These are phyloP conservation scores for Emberiza fucata DNA, from an alignment of 2,113 vertebrate genomes.

Conservation along the genomic window DNA sequence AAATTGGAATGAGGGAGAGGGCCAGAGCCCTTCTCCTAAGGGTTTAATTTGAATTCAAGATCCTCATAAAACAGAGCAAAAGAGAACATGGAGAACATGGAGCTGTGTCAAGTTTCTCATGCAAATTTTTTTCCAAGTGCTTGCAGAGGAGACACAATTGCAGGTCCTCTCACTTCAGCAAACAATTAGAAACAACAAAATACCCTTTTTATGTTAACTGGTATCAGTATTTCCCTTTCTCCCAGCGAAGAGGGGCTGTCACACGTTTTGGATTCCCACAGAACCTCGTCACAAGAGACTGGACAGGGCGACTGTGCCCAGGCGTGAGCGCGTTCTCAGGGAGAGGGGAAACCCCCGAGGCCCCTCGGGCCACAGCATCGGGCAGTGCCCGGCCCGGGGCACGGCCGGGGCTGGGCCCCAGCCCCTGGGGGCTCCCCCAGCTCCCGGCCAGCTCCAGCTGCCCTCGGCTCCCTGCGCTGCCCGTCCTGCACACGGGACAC, in stretches of 20 bases:
- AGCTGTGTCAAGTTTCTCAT: background rate
- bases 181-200: background rate
- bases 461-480: background rate
- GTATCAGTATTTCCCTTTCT: background rate
- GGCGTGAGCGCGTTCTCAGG: background rate
- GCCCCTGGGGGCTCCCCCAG: background rate
- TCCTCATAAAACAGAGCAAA: background rate
- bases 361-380: background rate
- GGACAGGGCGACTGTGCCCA: background rate
- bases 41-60: background rate
- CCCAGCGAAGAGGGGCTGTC: too few relatives aligned
- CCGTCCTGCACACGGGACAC: background rate
- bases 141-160: background rate
- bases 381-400: too few relatives aligned
- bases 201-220: background rate
- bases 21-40: background rate
- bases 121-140: background rate
- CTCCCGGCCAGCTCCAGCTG: background rate
- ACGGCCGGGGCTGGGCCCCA: background rate
- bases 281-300: background rate
- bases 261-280: background rate
- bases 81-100: background rate
- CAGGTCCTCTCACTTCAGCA: background rate
- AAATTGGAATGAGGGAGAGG: accelerated
- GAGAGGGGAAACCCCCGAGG: accelerated